Evolutionary conservation across 2,888 invertebrate genomes (phyloP).

Genomic region (Melieria crassipennis): DNA sequence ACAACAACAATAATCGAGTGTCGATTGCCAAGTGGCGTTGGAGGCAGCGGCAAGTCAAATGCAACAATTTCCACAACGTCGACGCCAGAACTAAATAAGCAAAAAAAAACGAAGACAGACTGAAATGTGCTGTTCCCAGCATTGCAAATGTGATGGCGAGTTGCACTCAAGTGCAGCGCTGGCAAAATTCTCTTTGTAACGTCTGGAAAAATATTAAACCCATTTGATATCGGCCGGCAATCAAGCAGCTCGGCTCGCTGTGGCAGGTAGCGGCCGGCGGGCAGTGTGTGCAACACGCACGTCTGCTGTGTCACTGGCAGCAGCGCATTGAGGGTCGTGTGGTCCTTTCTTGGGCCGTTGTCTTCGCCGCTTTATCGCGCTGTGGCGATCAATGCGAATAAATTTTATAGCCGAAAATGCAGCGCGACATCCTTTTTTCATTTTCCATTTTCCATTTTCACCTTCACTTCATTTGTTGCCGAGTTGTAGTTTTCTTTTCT

Average conservation of each 20-base stretch:
- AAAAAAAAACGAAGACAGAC: too few species aligned
- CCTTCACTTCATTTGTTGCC: not conserved
- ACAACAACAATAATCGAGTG: too few species aligned
- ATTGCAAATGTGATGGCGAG: too few species aligned
- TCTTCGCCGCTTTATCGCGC: constrained; percentile 1
- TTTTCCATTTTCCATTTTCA: constrained; percentile 2
- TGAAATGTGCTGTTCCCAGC: too few species aligned
- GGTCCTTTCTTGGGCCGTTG: not conserved
- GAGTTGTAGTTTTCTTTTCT: not conserved
- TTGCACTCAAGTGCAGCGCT: too few species aligned
- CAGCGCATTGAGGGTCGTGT: not conserved
- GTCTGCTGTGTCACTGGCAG: not conserved
- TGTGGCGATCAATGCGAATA: constrained; percentile 49
- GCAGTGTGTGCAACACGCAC: not conserved
- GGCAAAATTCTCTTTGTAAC: too few species aligned
- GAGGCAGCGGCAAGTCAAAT: too few species aligned
- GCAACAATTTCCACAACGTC: too few species aligned
- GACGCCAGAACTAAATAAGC: too few species aligned
- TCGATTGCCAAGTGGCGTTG: too few species aligned
- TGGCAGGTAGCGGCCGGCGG: too few species aligned
- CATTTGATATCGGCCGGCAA: not conserved
- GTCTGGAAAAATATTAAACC: not conserved
- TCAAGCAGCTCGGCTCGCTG: not conserved
- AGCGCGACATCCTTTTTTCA: constrained; percentile 11
- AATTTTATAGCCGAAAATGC: constrained; percentile 48